Evolutionary conservation across 2,113 vertebrate species (phyloP), one percentile per base, ranked within the genome.

Genomic region (Limanda limanda): DNA sequence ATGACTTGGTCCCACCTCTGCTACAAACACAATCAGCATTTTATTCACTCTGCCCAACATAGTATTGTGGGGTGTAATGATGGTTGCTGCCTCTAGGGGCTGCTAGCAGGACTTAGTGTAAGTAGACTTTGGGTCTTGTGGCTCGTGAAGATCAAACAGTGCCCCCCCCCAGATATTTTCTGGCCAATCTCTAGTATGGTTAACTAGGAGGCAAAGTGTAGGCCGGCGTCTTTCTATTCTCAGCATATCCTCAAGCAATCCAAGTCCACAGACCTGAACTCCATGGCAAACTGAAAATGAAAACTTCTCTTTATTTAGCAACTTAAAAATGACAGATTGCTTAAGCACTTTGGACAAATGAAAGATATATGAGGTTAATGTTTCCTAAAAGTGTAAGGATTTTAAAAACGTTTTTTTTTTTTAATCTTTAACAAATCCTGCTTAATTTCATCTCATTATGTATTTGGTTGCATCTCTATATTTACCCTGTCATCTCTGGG

Each of bases 191-290:
- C 13, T 25, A n/a, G 23, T 27, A 27, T 68, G 48, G 35, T 71
- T 78, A 75, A 69, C 25, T 67, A 71, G 56, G 42, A 74, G 48
- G 51, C 62, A 72, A 70, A 62, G 60, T 45, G 31, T 1, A 17
- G 57, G n/a, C 24, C 27, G 12, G 42, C 61, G 72, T 48, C 55
- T 79, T 56, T 40, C 68, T 24, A 81, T 81, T 73, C 80, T 58
- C 25, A 23, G 55, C 58, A 69, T 64, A n/a, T 63, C 51, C 35
- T 42, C 71, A 81, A 51, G 83, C 64, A 76, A 78, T 67, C 11
- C 40, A 42, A 42, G 11, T 1, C 45, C 45, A 18, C 14, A 17
- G 31, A 31, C 31, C 6, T 31, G 31, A 31, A 31, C 31, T 31
- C 31, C 6, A 31, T 31, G 6, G 13, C 7, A 48, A 48, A 48